Evolutionary conservation across 2,113 vertebrate genomes (phyloP).

Genomic region (Columba janthina): DNA sequence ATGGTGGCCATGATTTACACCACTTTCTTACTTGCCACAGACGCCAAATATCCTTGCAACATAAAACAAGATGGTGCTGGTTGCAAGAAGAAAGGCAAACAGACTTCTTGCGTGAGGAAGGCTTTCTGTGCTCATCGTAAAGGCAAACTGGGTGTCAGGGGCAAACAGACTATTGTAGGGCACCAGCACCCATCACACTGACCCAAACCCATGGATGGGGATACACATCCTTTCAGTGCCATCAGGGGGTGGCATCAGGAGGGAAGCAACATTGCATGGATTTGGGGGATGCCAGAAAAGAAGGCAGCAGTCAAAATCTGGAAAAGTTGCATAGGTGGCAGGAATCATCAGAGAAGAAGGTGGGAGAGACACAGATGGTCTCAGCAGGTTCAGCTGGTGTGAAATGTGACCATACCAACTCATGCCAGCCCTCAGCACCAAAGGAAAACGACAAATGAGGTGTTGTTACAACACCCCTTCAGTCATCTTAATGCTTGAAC

Average conservation of each 20-base stretch:
- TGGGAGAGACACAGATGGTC: accelerated
- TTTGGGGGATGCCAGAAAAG: not conserved
- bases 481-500: not conserved
- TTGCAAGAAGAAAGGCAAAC: not conserved
- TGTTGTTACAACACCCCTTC: not conserved
- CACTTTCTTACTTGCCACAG: not conserved
- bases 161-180: not conserved
- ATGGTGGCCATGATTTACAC: not conserved
- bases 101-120: not conserved
- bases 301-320: not conserved
- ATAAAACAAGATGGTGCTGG: not conserved
- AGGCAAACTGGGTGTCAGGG: not conserved
- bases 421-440: not conserved
- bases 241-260: not conserved
- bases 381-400: not conserved
- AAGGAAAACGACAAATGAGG: not conserved
- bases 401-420: not conserved
- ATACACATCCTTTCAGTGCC: not conserved
- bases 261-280: not conserved
- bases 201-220: not conserved
- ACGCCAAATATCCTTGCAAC: not conserved
- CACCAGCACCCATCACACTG: not conserved
- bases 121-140: not conserved
- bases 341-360: not conserved
- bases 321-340: not conserved